These are phyloP conservation scores for Ctenomys sociabilis DNA, from an alignment of 2,113 vertebrate species.

Conservation along the genomic window DNA sequence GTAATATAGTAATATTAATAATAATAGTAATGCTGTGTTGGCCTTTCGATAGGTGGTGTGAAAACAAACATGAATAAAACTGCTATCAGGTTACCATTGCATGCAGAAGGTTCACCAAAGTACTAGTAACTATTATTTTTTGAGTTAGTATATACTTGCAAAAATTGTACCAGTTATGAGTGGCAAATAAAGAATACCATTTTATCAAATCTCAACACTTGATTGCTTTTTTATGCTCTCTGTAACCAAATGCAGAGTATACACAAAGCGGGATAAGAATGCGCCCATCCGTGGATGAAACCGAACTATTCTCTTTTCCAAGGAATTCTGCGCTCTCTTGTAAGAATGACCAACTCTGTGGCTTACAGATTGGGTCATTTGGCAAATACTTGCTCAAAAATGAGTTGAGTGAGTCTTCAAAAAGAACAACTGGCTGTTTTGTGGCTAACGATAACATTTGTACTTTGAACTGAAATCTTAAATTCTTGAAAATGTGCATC, in stretches of 20 bases:
- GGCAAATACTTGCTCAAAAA: not conserved
- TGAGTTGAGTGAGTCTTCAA: not conserved
- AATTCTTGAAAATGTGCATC: slow-evolving; percentile 26
- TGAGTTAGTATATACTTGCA: not conserved
- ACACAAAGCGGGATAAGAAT: not conserved
- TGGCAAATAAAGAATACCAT: not conserved
- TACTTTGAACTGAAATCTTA: slow-evolving; percentile 19
- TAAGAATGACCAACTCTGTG: not conserved
- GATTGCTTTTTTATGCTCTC: not conserved
- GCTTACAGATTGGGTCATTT: not conserved
- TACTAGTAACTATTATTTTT: not conserved
- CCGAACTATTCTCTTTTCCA: too few relatives aligned
- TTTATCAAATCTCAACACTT: slow-evolving; percentile 14
- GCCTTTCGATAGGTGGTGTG: not conserved
- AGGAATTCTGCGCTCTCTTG: not conserved
- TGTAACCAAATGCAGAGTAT: not conserved
- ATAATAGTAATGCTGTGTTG: not conserved
- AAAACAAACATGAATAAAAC: not conserved
- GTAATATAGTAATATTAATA: not conserved
- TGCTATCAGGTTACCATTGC: not conserved
- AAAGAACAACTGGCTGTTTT: not conserved
- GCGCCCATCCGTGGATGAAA: not conserved
- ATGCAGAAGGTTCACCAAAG: not conserved
- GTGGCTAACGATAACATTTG: not conserved
- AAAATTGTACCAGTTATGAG: not conserved